These are phyloP conservation scores for Campaea margaritaria DNA, from an alignment of 2,888 invertebrate species.

Conservation along the genomic window DNA sequence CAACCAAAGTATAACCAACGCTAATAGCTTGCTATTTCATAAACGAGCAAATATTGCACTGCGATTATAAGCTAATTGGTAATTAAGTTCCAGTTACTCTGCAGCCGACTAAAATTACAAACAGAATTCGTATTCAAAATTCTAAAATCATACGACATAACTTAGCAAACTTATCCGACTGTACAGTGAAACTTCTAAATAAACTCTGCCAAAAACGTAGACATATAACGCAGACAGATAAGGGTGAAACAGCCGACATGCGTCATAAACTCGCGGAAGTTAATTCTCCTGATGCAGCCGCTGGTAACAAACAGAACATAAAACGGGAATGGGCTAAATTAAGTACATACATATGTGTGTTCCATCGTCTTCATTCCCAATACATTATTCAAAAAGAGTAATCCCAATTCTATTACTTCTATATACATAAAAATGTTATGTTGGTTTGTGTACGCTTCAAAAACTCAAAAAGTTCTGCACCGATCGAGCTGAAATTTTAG, in stretches of 20 bases:
- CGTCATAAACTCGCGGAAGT: conserved; percentile 42
- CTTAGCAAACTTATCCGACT: neutral
- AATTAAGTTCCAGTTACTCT: too few species aligned
- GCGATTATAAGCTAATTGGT: too few species aligned
- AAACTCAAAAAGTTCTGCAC: too few species aligned
- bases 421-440: neutral
- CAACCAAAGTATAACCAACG: too few species aligned
- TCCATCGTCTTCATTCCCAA: neutral
- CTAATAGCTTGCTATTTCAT: too few species aligned
- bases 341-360: neutral
- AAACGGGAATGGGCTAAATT: conserved; percentile 17
- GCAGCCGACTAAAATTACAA: too few species aligned
- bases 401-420: neutral
- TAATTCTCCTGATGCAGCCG: conserved; percentile 39
- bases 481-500: too few species aligned
- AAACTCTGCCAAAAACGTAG: conserved; percentile 7
- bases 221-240: conserved; percentile 30
- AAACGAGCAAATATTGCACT: too few species aligned
- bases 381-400: neutral
- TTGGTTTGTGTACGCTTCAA: too few species aligned
- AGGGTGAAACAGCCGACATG: conserved; percentile 35
- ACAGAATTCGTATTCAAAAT: too few species aligned
- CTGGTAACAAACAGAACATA: conserved; percentile 29
- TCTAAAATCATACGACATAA: neutral
- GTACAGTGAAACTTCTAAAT: conserved; percentile 7